Base-by-base conservation (phyloP, 1,140 invertebrate genomes). In the Halyomorpha halys region DNA sequence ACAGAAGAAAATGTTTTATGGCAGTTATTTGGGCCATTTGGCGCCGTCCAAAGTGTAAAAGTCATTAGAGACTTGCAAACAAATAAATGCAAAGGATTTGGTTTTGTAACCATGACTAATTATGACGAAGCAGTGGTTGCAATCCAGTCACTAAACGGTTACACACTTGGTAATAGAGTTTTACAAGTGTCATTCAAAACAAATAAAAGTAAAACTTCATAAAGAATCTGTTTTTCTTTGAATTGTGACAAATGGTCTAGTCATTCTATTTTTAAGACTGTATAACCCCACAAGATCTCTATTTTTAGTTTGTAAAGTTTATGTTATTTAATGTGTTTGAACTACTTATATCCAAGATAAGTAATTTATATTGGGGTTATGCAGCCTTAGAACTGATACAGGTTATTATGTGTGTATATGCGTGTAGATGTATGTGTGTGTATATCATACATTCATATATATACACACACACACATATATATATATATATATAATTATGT, bases 31-130 rank as follows among this genome's bases (percentile, higher is more conserved):
- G 97, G 95, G 4, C 97, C 96, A 5, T 99, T 98, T 76, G 97
- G 97, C 64, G 96, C 96, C 66, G 96, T 99, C 64, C 94, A 98
- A 77, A 94, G 90, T 73, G 96, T 98, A 34, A 98, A 98, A 81
- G 90, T 96, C 61, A 97, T 98, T 72, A 86, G 95, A 66, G 96
- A 98, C 79, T 83, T 94, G 72, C 91, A 97, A 77, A 97, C 95
- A 66, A 95, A 97, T 80, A 98, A 98, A 79, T 98, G 97, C 83
- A 98, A 98, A 79, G 97, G 97, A 70, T 98, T 97, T 76, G 97
- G 94, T n/a, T 98, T 98, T 77, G 95, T 99, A 65, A 98, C 94
- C 62, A 99, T 99, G 97, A 97, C 94, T 71, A 97, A 98, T 77
- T 98, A 98, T 79, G 95, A 98, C 76, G 96, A 98, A 75, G 94